A percentile compares a stretch with the other conserved stretches of the same genome.
These are phyloP conservation scores for Varanus salvator DNA, from an alignment of 2,113 vertebrate genomes.

Conservation along the genomic window DNA sequence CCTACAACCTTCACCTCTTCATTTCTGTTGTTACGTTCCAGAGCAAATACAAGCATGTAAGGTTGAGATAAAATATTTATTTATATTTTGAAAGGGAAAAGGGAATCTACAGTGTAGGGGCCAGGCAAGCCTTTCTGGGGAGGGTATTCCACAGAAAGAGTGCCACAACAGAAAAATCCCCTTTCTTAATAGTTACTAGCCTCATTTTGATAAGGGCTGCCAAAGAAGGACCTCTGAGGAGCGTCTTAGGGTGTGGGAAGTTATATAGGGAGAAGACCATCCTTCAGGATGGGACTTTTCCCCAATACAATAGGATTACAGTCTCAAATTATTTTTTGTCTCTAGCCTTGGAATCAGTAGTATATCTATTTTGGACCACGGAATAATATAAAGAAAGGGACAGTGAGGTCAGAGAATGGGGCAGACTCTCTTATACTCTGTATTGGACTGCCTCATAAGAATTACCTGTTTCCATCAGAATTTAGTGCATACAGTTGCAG, in stretches of 20 bases:
- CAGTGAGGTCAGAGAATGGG: not conserved
- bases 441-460: conserved; percentile 25
- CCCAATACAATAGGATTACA: too few relatives aligned
- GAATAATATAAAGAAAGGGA: conserved; percentile 28
- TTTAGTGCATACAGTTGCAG: conserved; percentile 6
- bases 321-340: not conserved
- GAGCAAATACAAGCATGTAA: conserved; percentile 7
- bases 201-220: too few relatives aligned
- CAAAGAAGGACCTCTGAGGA: too few relatives aligned
- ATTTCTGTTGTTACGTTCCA: not conserved
- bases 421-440: rapidly evolving
- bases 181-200: too few relatives aligned
- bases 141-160: too few relatives aligned
- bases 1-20: not conserved
- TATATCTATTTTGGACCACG: conserved; percentile 11
- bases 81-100: conserved; percentile 51
- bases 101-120: too few relatives aligned
- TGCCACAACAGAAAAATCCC: too few relatives aligned
- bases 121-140: too few relatives aligned
- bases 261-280: too few relatives aligned
- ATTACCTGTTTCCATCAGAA: not conserved
- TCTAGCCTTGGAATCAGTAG: conserved; percentile 3
- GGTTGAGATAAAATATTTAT: conserved; percentile 20
- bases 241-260: too few relatives aligned
- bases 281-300: too few relatives aligned